Base-by-base conservation (phyloP, 2,888 invertebrate species). In the Acleris emargana region DNA sequence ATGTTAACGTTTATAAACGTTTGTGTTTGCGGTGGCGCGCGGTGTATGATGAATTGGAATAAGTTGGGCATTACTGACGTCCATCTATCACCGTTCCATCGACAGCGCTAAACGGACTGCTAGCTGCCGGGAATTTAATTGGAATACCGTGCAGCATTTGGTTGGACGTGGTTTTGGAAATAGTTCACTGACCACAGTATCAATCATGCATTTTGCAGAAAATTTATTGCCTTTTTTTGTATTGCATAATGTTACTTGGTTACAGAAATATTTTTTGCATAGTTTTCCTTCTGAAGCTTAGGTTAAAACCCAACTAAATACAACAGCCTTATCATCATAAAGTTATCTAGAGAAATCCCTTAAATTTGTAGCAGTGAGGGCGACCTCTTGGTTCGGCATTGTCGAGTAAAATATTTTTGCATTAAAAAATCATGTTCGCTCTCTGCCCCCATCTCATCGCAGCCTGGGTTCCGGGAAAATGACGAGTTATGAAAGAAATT, bases 41-140 rank as follows among this genome's bases (percentile, higher is more conserved):
- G 72, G 74, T 74, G 68, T 73, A 67, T 81, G 81, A 83, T 80
- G 76, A 78, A 81, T 79, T 78, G 77, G 76, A 73, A 77, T 80
- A 82, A 80, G 74, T 79, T 76, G 72, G 69, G 77, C 74, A 79
- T 83, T 80, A 78, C 77, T 75, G 76, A 62, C 69, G 71, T 70
- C 73, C 78, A 85, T 86, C 81, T 76, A 86, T 86, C 85, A 85
- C 79, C 55, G 18, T 59, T 62, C 68, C 69, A 68, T 64, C 70
- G 67, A 45, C 64, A 68, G 62, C 55, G 17, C 63, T 64, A 60
- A 55, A 43, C 54, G 42, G 17, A 38, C 38, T 42, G 54, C 54
- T 42, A 42, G 20, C 22, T 42, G 42, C 4, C 20, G 38, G 42
- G 22, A 38, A 42, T 54, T 54, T 42, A 42, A 54, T 22, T 53